Conservation (phyloP, 2,888 invertebrate genomes). For the Chymomyza procnemis region DNA sequence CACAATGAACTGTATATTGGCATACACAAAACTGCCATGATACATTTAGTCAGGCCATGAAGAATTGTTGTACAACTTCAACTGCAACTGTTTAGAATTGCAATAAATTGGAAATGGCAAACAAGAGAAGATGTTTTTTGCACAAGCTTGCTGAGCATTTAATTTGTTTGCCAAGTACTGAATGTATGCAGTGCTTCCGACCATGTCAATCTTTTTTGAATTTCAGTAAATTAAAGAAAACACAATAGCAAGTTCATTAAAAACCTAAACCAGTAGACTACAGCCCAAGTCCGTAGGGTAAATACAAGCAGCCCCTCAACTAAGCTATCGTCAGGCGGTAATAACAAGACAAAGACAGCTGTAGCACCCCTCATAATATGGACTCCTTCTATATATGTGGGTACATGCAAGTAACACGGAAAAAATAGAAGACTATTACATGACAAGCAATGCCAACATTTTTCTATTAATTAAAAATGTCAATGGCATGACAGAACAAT, state of each 20-base stretch:
- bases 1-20: no score
- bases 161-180: neutral
- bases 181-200: neutral
- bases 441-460: conserved; percentile 16
- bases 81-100: no score
- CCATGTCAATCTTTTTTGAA: neutral
- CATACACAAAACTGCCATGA: no score
- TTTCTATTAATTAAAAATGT: conserved; percentile 46
- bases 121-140: neutral
- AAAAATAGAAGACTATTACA: neutral
- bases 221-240: neutral
- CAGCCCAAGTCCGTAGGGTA: neutral
- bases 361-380: no score
- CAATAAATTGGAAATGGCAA: neutral
- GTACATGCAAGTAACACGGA: neutral
- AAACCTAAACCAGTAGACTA: neutral
- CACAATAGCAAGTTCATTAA: neutral
- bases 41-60: no score
- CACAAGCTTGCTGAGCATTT: neutral
- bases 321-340: neutral
- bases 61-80: no score
- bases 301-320: neutral
- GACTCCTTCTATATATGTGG: neutral
- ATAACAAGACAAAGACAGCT: neutral
- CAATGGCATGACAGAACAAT: conserved; percentile 25